Evolutionary conservation across 1,140 invertebrate species (phyloP).

Genomic region (Leptonema lineaticorne): DNA sequence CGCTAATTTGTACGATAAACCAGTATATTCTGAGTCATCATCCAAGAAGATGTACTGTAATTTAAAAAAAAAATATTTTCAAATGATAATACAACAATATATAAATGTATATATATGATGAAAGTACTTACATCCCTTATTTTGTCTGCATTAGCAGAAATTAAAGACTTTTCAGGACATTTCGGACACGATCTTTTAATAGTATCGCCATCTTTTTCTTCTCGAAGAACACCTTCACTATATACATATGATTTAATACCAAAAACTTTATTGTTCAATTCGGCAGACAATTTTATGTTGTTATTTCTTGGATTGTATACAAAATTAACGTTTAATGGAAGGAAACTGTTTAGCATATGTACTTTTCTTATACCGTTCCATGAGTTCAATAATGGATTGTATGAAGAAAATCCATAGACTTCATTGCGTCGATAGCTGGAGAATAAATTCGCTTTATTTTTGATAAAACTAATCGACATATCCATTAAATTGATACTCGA

Average conservation of each 20-base stretch:
- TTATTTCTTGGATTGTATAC: too few relatives aligned
- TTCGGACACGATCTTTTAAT: slow-evolving; percentile 41
- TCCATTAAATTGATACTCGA: slow-evolving; percentile 28
- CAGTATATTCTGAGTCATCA: slow-evolving; percentile 44
- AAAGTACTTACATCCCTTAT: slow-evolving; percentile 45
- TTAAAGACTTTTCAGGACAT: slow-evolving; percentile 43
- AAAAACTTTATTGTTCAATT: slow-evolving; percentile 43
- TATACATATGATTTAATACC: slow-evolving; percentile 44
- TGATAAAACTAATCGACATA: not conserved
- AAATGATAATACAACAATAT: not conserved
- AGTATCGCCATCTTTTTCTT: slow-evolving; percentile 40
- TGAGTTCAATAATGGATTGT: slow-evolving; percentile 48
- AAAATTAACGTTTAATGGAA: slow-evolving; percentile 43
- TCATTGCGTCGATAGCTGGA: slow-evolving; percentile 15
- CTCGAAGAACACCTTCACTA: slow-evolving; percentile 44
- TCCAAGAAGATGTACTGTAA: slow-evolving; percentile 41
- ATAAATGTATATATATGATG: too few relatives aligned
- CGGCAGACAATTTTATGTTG: too few relatives aligned
- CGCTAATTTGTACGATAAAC: slow-evolving; percentile 41
- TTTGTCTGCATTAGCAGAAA: slow-evolving; percentile 43
- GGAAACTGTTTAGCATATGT: slow-evolving; percentile 40
- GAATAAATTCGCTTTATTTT: not conserved
- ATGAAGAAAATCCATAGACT: slow-evolving; percentile 44
- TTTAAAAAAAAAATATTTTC: not conserved
- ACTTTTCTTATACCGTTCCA: slow-evolving; percentile 48